Evolutionary conservation across 2,797 vertebrate genomes (phyloP).

Genomic region (Synanceia verrucosa): DNA sequence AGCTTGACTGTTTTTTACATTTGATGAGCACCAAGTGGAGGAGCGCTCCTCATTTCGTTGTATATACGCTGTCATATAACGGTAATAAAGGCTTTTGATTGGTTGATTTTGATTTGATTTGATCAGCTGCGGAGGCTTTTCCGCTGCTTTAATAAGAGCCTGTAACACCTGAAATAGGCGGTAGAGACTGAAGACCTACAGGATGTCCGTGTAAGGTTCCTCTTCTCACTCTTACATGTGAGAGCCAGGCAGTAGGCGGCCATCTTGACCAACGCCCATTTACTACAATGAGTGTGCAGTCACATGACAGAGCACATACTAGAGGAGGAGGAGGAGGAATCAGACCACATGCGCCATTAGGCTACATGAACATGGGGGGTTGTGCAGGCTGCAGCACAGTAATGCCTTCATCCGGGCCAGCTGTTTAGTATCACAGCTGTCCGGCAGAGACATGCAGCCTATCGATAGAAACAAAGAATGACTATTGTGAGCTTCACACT

Average conservation of each 20-base stretch:
- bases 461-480: not conserved
- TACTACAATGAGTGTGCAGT: slow-evolving; percentile 77
- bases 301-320: slow-evolving; percentile 64
- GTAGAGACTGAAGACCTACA: too few relatives aligned
- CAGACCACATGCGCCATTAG: slow-evolving; percentile 28
- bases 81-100: too few relatives aligned
- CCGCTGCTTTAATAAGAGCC: too few relatives aligned
- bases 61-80: too few relatives aligned
- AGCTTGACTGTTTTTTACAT: too few relatives aligned
- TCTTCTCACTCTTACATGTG: slow-evolving; percentile 40
- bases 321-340: not conserved
- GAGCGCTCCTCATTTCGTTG: too few relatives aligned
- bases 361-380: slow-evolving; percentile 19
- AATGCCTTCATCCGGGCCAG: not conserved
- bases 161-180: too few relatives aligned
- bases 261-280: slow-evolving; percentile 85
- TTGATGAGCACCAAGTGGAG: too few relatives aligned
- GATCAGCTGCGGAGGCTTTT: too few relatives aligned
- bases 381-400: not conserved
- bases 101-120: too few relatives aligned
- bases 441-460: not conserved
- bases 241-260: slow-evolving; percentile 63
- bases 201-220: too few relatives aligned
- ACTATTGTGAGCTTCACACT: not conserved
- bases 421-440: not conserved